phyloP scores from a whole-genome alignment of 2,888 invertebrate genomes.

The Notodonta ziczac region DNA sequence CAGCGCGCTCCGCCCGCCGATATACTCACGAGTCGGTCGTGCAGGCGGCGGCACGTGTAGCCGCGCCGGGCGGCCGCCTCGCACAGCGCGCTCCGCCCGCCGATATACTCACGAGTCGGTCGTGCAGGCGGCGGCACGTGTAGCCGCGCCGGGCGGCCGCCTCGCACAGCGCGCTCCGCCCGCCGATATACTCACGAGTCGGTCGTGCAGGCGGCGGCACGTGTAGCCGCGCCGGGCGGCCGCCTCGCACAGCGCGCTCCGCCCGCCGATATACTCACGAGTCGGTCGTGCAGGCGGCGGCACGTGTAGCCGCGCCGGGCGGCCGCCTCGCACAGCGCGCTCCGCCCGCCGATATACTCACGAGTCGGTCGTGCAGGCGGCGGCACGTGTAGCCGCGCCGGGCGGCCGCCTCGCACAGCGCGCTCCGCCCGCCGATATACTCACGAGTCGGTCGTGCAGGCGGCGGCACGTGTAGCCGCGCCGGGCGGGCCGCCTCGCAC shows the following conservation, averaged over 20 bases:
- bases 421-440: too few relatives aligned
- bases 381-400: conserved; percentile 78
- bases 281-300: conserved; percentile 54
- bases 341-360: too few relatives aligned
- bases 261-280: too few relatives aligned
- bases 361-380: conserved; percentile 48
- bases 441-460: conserved; percentile 59
- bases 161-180: conserved; percentile 85
- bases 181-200: conserved; percentile 68
- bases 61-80: conserved; percentile 64
- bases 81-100: conserved; percentile 86
- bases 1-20: too few relatives aligned
- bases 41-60: conserved; percentile 75
- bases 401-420: conserved; percentile 79
- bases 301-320: conserved; percentile 74
- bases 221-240: conserved; percentile 63
- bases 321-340: conserved; percentile 83
- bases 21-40: conserved; percentile 62
- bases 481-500: conserved; percentile 62
- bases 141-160: conserved; percentile 65
- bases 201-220: conserved; percentile 67
- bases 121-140: conserved; percentile 72
- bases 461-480: conserved; percentile 79
- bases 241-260: conserved; percentile 85
- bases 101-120: conserved; percentile 65